A percentile compares a stretch with the other conserved stretches of the same genome.
These are phyloP conservation scores for Halictus rubicundus DNA, from an alignment of 1,140 invertebrate species.

Conservation along the genomic window DNA sequence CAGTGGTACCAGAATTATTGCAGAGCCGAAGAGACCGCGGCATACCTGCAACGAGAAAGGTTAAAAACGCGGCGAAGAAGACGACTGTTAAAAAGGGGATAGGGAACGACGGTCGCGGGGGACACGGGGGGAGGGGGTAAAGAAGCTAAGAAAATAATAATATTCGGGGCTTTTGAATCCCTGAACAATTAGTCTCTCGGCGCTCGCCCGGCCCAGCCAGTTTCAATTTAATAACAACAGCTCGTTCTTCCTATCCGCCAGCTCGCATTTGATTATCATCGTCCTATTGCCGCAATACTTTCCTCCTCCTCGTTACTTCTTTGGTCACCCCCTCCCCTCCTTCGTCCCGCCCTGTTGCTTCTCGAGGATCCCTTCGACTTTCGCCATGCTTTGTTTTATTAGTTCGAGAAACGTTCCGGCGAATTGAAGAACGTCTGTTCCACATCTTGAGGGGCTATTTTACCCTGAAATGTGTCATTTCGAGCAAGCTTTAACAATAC, in stretches of 20 bases:
- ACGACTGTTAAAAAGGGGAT: background rate
- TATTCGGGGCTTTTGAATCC: constrained; percentile 63
- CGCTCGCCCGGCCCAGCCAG: constrained; percentile 54
- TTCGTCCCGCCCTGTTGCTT: background rate
- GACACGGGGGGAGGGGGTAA: background rate
- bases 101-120: background rate
- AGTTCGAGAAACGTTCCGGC: background rate
- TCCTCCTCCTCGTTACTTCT: too few species aligned
- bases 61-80: constrained; percentile 35
- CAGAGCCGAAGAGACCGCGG: constrained; percentile 39
- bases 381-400: background rate
- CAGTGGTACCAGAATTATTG: constrained; percentile 58
- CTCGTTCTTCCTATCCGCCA: constrained; percentile 32
- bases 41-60: constrained; percentile 31
- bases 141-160: constrained; percentile 61
- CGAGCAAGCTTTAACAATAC: too few species aligned
- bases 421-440: background rate
- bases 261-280: constrained; percentile 35
- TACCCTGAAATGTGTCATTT: too few species aligned
- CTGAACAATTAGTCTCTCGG: constrained; percentile 65
- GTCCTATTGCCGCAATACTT: background rate
- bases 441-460: background rate
- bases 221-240: constrained; percentile 68
- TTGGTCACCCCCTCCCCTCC: background rate
- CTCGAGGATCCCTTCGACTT: background rate